These are phyloP conservation scores for Mechanitis mazaeus DNA, from an alignment of 2,888 invertebrate genomes.

Conservation along the genomic window DNA sequence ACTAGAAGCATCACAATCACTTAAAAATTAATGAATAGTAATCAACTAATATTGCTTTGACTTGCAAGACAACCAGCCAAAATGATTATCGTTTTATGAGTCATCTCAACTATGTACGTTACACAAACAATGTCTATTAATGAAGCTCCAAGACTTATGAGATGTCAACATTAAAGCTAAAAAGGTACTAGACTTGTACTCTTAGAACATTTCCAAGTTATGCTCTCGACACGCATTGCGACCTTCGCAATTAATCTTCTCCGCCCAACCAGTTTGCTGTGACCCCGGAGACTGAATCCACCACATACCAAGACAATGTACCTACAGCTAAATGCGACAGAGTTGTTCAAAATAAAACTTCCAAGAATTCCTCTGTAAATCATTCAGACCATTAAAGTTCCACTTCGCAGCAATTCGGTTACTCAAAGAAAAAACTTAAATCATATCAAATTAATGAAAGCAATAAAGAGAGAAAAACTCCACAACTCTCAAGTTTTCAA, in stretches of 20 bases:
- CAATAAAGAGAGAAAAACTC: constrained; percentile 17
- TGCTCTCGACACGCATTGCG: constrained; percentile 7
- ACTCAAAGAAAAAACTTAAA: constrained; percentile 17
- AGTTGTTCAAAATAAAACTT: constrained; percentile 20
- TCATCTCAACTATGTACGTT: too few species aligned
- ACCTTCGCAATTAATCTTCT: constrained; percentile 16
- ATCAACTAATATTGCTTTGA: too few species aligned
- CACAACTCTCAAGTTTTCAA: constrained; percentile 7
- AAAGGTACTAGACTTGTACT: background rate
- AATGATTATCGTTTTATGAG: too few species aligned
- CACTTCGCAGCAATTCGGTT: constrained; percentile 17
- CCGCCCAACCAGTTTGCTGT: constrained; percentile 5
- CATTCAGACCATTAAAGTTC: constrained; percentile 19
- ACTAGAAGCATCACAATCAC: too few species aligned
- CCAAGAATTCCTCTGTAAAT: constrained; percentile 19
- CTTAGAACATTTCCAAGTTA: constrained; percentile 6
- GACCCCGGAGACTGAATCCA: constrained; percentile 9
- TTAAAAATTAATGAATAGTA: too few species aligned
- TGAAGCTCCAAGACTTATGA: background rate
- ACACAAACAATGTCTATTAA: background rate
- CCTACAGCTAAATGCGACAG: constrained; percentile 20
- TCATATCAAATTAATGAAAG: constrained; percentile 26
- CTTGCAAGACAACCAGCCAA: too few species aligned
- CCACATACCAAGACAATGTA: constrained; percentile 20
- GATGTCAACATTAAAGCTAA: constrained; percentile 5